Evolutionary conservation across 2,113 vertebrate species (phyloP).

Genomic region (Percina caprodes): DNA sequence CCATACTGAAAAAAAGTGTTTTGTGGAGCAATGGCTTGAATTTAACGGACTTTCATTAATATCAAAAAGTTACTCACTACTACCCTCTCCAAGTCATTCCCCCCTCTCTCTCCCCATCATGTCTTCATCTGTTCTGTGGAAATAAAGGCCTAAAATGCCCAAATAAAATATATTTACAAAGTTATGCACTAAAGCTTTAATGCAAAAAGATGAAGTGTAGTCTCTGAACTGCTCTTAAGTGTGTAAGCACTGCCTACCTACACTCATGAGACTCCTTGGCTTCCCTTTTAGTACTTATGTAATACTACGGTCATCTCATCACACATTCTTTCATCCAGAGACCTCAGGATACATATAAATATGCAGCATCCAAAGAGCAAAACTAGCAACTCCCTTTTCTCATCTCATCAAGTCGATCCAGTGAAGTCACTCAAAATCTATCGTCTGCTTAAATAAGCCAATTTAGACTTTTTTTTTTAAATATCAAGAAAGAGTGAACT

Average conservation of each 20-base stretch:
- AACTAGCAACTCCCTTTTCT: slow-evolving; percentile 8
- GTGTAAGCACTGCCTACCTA: slow-evolving; percentile 8
- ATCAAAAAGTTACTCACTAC: too few relatives aligned
- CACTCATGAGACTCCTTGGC: slow-evolving; percentile 45
- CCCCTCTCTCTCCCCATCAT: too few relatives aligned
- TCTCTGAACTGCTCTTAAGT: slow-evolving; percentile 32
- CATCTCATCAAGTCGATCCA: slow-evolving; percentile 21
- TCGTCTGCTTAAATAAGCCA: slow-evolving; percentile 28
- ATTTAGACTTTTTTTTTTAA: slow-evolving; percentile 17
- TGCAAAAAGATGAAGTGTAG: slow-evolving; percentile 1
- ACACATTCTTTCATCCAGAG: slow-evolving; percentile 55
- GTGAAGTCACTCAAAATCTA: slow-evolving; percentile 9
- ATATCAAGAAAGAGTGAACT: background rate
- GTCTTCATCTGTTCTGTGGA: too few relatives aligned
- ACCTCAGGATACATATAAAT: slow-evolving; percentile 60
- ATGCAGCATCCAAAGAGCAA: slow-evolving; percentile 58
- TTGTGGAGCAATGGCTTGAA: too few relatives aligned
- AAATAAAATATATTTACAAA: too few relatives aligned
- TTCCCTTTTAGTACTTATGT: slow-evolving; percentile 50
- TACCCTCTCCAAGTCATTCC: too few relatives aligned
- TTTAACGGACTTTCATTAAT: too few relatives aligned
- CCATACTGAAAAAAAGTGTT: too few relatives aligned
- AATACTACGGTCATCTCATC: slow-evolving; percentile 50
- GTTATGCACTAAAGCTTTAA: background rate
- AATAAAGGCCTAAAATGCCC: too few relatives aligned